Evolutionary conservation across 2,113 vertebrate species (phyloP).

Genomic region (Delphinus delphis): DNA sequence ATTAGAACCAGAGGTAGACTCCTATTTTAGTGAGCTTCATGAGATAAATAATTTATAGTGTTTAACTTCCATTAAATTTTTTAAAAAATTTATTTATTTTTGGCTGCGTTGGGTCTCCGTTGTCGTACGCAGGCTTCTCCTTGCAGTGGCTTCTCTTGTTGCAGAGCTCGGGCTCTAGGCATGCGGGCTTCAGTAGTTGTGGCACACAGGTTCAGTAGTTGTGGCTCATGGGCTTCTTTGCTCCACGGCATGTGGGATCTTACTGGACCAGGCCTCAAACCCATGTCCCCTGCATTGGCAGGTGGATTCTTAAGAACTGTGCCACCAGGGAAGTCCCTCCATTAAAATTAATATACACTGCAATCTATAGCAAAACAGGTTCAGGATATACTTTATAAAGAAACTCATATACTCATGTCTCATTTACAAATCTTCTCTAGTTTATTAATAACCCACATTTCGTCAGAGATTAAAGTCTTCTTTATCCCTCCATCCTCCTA

Average conservation of each 20-base stretch:
- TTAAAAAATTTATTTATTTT: rapidly evolving
- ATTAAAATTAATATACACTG: conserved; percentile 21
- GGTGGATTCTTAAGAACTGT: too few species aligned
- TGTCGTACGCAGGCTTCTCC: too few species aligned
- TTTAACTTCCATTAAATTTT: neutral
- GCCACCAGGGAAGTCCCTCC: neutral
- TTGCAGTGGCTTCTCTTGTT: too few species aligned
- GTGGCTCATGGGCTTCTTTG: too few species aligned
- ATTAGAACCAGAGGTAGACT: neutral
- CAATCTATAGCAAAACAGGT: neutral
- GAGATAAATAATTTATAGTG: neutral
- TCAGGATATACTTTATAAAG: neutral
- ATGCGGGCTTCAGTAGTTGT: too few species aligned
- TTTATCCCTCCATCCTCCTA: neutral
- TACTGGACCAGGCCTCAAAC: too few species aligned
- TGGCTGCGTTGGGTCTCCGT: too few species aligned
- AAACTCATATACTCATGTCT: neutral
- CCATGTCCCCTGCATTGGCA: too few species aligned
- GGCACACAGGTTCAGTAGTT: too few species aligned
- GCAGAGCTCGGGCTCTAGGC: too few species aligned
- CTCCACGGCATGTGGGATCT: too few species aligned
- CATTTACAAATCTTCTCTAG: neutral
- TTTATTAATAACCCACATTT: neutral
- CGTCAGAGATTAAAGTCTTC: neutral
- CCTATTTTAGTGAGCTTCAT: neutral